These are phyloP conservation scores for Euthynnus affinis DNA, from an alignment of 2,797 vertebrate species.

Conservation along the genomic window DNA sequence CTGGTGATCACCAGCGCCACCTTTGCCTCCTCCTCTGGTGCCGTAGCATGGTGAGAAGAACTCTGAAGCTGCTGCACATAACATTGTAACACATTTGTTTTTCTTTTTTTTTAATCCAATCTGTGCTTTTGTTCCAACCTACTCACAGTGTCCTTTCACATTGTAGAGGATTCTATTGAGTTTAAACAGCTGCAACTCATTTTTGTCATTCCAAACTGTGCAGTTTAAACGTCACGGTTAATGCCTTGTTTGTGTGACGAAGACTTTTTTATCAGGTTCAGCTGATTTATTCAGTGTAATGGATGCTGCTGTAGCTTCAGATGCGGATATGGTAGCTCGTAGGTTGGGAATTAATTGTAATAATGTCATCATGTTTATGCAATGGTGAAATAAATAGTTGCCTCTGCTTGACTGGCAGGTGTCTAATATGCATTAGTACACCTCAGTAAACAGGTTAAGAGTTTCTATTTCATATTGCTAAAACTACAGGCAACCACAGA, in stretches of 20 bases:
- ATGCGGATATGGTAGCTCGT: background rate
- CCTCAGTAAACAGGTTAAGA: no score
- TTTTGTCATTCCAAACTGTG: background rate
- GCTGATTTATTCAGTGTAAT: background rate
- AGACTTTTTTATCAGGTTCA: background rate
- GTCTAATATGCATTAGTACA: background rate
- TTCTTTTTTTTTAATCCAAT: no score
- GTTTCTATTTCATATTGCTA: background rate
- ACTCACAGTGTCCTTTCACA: background rate
- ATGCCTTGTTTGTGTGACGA: no score
- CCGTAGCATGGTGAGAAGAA: background rate
- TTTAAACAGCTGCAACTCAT: background rate
- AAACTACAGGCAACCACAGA: background rate
- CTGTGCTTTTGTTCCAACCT: background rate
- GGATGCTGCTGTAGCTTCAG: background rate
- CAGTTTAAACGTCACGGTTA: background rate
- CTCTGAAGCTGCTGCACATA: background rate
- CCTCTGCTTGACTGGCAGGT: background rate
- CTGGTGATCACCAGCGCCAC: background rate
- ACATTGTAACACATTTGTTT: background rate
- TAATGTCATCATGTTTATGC: background rate
- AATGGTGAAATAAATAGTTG: background rate
- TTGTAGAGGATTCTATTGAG: background rate
- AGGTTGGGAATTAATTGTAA: background rate
- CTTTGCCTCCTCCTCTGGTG: slow-evolving; percentile 1